phyloP scores from a whole-genome alignment of 23 tunicate genomes.

The Oikopleura dioica region DNA sequence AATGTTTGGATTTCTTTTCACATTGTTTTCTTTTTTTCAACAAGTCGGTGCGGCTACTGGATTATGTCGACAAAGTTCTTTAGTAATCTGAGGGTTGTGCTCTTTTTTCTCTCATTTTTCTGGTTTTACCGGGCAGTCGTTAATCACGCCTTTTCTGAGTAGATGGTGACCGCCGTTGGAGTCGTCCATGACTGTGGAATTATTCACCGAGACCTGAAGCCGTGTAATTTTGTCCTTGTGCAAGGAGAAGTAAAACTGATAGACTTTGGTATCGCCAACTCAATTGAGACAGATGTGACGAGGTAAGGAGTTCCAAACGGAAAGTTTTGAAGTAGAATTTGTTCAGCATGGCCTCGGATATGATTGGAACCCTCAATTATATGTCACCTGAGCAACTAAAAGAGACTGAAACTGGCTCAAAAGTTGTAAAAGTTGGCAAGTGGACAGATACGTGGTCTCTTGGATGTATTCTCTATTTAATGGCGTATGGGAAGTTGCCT shows the following conservation, averaged over 20 bases:
- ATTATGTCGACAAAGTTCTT: constrained; percentile 16
- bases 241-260: constrained; percentile 38
- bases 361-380: constrained; percentile 65
- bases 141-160: constrained; percentile 27
- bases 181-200: constrained; percentile 37
- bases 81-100: constrained; percentile 32
- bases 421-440: constrained; percentile 35
- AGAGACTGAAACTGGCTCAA: constrained; percentile 31
- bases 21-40: background rate
- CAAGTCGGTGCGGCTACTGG: constrained; percentile 2
- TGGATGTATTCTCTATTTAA: constrained; percentile 54
- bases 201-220: constrained; percentile 67
- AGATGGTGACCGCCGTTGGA: constrained; percentile 41
- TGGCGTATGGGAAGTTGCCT: constrained; percentile 64
- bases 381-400: constrained; percentile 71
- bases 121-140: background rate
- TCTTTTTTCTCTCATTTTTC: background rate
- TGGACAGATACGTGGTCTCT: constrained; percentile 68
- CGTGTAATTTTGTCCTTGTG: constrained; percentile 54
- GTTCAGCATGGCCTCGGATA: too few species aligned
- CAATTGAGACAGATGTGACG: constrained; percentile 47
- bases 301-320: too few species aligned
- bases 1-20: background rate
- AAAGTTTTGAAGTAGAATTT: too few species aligned
- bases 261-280: constrained; percentile 66